A percentile compares a stretch with the other conserved stretches of the same genome.
Evolutionary conservation across 1,140 invertebrate species (phyloP).

Genomic region (Drosophila pruinosa): DNA sequence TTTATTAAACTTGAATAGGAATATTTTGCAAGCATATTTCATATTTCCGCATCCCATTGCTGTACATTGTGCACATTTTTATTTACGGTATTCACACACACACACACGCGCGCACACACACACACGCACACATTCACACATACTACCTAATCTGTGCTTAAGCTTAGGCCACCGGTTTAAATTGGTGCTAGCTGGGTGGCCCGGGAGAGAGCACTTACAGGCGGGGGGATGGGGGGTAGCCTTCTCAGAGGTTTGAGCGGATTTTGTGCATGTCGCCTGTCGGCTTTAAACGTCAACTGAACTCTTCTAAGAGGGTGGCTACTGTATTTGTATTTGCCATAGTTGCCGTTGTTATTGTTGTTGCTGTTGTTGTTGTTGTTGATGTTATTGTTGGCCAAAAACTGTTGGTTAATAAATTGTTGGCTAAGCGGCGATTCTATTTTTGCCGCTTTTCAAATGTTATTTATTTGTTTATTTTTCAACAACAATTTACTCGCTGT

Average conservation of each 20-base stretch:
- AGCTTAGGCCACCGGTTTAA: constrained; percentile 44
- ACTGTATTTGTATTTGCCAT: constrained; percentile 30
- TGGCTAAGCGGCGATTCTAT: constrained; percentile 54
- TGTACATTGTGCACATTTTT: constrained; percentile 28
- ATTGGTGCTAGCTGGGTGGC: neutral
- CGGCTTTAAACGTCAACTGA: constrained; percentile 66
- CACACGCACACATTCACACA: constrained; percentile 19
- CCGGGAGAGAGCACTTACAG: neutral
- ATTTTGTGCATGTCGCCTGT: constrained; percentile 71
- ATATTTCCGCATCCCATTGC: constrained; percentile 36
- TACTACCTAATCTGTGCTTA: constrained; percentile 39
- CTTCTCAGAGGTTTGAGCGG: constrained; percentile 49
- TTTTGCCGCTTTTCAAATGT: constrained; percentile 17
- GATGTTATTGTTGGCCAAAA: constrained; percentile 31
- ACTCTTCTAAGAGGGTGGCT: constrained; percentile 29
- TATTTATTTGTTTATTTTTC: constrained; percentile 41
- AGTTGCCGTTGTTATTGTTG: constrained; percentile 21
- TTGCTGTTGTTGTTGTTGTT: constrained; percentile 19
- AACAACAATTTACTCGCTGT: constrained; percentile 37
- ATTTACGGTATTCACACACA: constrained; percentile 31
- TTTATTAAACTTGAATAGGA: constrained; percentile 9
- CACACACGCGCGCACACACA: constrained; percentile 17
- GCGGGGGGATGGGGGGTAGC: neutral
- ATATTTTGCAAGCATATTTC: constrained; percentile 30
- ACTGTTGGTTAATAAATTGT: constrained; percentile 65